Evolutionary conservation across 2,888 invertebrate genomes (phyloP).

Genomic region (Gymnoscelis rufifasciata): DNA sequence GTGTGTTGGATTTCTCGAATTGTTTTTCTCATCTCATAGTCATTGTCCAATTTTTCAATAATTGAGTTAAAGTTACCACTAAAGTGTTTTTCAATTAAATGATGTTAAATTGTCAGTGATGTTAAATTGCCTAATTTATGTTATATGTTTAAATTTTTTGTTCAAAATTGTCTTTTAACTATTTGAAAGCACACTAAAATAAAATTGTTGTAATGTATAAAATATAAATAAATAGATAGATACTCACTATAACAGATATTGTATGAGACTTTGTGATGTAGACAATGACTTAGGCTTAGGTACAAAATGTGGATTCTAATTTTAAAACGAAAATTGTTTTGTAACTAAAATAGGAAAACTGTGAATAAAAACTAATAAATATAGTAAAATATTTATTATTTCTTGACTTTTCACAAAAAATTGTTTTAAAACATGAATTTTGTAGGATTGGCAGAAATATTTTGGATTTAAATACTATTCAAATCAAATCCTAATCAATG

Average conservation of each 20-base stretch:
- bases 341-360: constrained; percentile 72
- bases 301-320: constrained; percentile 66
- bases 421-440: too few species aligned
- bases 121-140: too few species aligned
- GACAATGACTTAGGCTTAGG: constrained; percentile 75
- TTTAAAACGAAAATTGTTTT: constrained; percentile 69
- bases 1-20: constrained; percentile 61
- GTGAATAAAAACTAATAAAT: constrained; percentile 77
- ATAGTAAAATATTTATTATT: constrained; percentile 51
- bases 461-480: too few species aligned
- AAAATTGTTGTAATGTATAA: constrained; percentile 23
- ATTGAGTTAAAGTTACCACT: constrained; percentile 19
- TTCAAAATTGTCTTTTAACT: not conserved
- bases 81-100: not conserved
- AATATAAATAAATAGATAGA: constrained; percentile 25
- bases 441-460: too few species aligned
- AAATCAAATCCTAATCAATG: too few species aligned
- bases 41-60: constrained; percentile 52
- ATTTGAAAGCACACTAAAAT: constrained; percentile 5
- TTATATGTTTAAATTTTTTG: not conserved
- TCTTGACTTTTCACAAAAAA: constrained; percentile 5
- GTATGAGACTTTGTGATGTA: constrained; percentile 52
- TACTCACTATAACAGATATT: constrained; percentile 32
- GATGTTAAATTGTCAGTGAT: too few species aligned
- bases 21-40: constrained; percentile 50